Percentiles rank a stretch among this genome's conserved stretches.
phyloP scores from a whole-genome alignment of 2,113 vertebrate genomes.

The Dasypus novemcinctus region DNA sequence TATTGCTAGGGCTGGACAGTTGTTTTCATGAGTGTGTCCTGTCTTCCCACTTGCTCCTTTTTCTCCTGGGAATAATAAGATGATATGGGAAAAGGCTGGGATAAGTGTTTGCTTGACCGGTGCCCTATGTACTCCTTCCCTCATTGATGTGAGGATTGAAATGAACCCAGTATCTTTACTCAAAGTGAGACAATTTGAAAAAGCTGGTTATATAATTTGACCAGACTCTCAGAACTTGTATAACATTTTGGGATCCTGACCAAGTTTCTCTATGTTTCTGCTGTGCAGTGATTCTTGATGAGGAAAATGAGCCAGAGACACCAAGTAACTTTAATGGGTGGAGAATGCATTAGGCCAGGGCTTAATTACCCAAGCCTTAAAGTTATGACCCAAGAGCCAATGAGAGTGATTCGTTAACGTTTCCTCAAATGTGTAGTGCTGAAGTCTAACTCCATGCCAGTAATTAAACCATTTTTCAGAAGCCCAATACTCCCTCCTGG shows the following conservation, averaged over 20 bases:
- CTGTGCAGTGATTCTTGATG: neutral
- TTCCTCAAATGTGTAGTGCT: neutral
- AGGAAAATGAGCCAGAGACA: constrained; percentile 14
- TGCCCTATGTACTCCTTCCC: neutral
- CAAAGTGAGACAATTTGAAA: neutral
- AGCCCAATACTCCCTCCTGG: neutral
- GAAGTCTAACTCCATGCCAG: neutral
- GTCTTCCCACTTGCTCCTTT: neutral
- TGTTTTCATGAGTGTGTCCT: neutral
- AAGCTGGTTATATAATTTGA: neutral
- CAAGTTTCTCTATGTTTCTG: neutral
- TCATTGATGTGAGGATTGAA: neutral
- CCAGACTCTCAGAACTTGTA: neutral
- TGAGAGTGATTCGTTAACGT: neutral
- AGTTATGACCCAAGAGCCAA: neutral
- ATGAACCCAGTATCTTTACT: neutral
- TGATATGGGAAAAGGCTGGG: neutral
- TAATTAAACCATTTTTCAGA: constrained; percentile 54
- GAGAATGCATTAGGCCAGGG: neutral
- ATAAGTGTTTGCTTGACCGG: neutral
- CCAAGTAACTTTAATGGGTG: neutral
- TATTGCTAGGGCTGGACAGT: neutral
- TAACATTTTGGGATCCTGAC: neutral
- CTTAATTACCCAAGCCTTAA: neutral
- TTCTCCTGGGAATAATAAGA: neutral